Evolutionary conservation across 2,113 vertebrate species (phyloP).

Genomic region (Rallus limicola): DNA sequence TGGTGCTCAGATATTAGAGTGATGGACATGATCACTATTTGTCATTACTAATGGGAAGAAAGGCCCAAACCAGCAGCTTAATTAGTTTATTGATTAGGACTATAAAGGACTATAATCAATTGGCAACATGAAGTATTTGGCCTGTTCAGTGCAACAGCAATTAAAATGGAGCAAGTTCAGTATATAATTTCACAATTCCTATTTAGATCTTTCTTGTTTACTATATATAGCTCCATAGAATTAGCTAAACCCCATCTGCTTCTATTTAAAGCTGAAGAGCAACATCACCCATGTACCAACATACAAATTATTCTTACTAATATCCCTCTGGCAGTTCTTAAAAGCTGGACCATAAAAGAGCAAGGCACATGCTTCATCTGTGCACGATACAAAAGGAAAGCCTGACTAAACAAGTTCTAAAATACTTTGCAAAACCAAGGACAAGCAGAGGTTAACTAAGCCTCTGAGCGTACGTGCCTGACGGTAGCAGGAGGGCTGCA

Average conservation of each 20-base stretch:
- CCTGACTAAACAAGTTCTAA: conserved; percentile 71
- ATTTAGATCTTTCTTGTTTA: conserved; percentile 69
- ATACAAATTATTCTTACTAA: conserved; percentile 71
- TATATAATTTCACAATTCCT: conserved; percentile 68
- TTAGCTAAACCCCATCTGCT: conserved; percentile 69
- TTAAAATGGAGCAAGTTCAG: conserved; percentile 65
- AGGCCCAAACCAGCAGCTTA: conserved; percentile 58
- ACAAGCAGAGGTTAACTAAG: conserved; percentile 66
- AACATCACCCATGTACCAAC: conserved; percentile 61
- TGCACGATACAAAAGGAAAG: conserved; percentile 49
- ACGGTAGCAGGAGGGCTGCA: neutral
- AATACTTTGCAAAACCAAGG: conserved; percentile 64
- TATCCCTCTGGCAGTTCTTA: conserved; percentile 66
- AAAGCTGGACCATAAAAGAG: conserved; percentile 66
- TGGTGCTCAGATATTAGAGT: conserved; percentile 47
- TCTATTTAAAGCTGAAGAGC: conserved; percentile 71
- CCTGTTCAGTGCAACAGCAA: conserved; percentile 51
- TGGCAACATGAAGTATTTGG: conserved; percentile 60
- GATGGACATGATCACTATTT: conserved; percentile 63
- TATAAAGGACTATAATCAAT: conserved; percentile 64
- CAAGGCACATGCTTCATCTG: conserved; percentile 56
- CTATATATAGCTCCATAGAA: conserved; percentile 70
- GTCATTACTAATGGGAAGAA: conserved; percentile 63
- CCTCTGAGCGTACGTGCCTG: neutral
- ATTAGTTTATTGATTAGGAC: conserved; percentile 71